These are phyloP conservation scores for Idaea dimidiata DNA, from an alignment of 2,888 invertebrate genomes.

Conservation along the genomic window DNA sequence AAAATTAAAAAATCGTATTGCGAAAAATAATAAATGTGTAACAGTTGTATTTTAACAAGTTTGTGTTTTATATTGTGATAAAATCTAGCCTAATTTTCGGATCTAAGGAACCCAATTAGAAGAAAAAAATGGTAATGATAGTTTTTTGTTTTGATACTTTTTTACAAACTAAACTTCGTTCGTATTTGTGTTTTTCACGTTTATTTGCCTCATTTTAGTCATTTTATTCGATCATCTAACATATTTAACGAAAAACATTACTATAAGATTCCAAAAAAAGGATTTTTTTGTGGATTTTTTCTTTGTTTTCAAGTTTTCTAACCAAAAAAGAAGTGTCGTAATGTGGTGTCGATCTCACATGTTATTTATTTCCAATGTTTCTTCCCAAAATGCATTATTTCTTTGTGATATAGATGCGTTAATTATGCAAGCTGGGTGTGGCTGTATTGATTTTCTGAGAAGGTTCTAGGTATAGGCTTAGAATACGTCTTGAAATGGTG, in stretches of 20 bases:
- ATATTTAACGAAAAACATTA: conserved; percentile 17
- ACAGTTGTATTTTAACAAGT: conserved; percentile 43
- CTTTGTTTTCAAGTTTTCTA: conserved; percentile 76
- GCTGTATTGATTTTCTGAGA: conserved; percentile 81
- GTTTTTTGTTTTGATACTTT: conserved; percentile 82
- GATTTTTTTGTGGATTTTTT: conserved; percentile 63
- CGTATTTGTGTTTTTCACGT: conserved; percentile 54
- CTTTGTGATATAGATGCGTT: conserved; percentile 49
- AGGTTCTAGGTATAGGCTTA: conserved; percentile 75
- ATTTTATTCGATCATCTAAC: conserved; percentile 25
- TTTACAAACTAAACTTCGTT: conserved; percentile 71
- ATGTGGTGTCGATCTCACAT: conserved; percentile 69
- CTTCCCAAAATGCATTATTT: conserved; percentile 41
- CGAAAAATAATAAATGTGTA: conserved; percentile 49
- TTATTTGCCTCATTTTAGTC: conserved; percentile 33
- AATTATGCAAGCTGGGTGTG: conserved; percentile 80
- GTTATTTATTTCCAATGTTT: conserved; percentile 62
- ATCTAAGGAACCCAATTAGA: conserved; percentile 38
- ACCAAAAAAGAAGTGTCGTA: conserved; percentile 76
- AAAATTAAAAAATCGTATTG: conserved; percentile 48
- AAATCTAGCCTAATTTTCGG: conserved; percentile 21
- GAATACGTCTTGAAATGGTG: conserved; percentile 69
- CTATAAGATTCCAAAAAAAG: conserved; percentile 37
- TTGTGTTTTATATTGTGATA: conserved; percentile 34
- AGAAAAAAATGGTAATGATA: conserved; percentile 79